phyloP scores from a whole-genome alignment of 2,113 vertebrate genomes.

The Scortum barcoo region DNA sequence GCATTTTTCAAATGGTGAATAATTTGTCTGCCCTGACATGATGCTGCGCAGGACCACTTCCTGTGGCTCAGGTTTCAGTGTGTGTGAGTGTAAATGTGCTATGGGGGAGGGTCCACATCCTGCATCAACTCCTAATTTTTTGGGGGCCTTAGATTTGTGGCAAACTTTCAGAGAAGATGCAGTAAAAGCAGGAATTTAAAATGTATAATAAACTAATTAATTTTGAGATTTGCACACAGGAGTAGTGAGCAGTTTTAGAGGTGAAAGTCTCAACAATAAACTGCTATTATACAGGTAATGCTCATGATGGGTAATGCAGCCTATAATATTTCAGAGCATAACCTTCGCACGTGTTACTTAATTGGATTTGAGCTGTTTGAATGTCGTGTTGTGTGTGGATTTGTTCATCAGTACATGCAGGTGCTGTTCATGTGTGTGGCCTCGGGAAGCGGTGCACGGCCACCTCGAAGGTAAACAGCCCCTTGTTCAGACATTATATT shows the following conservation, averaged over 20 bases:
- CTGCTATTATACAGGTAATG: no score
- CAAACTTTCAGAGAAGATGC: conserved; percentile 36
- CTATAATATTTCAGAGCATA: neutral
- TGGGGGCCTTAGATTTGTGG: conserved; percentile 41
- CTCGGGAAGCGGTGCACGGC: conserved; percentile 66
- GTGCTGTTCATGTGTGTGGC: conserved; percentile 67
- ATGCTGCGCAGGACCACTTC: conserved; percentile 88
- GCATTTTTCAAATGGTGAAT: conserved; percentile 79
- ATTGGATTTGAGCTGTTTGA: no score
- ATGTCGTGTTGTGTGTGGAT: conserved; percentile 11
- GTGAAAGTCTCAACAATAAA: neutral
- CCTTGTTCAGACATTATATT: conserved; percentile 64
- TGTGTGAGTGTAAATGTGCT: conserved; percentile 66
- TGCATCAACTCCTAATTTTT: conserved; percentile 62
- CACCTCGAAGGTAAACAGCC: conserved; percentile 66
- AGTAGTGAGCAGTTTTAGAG: neutral
- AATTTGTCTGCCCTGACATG: conserved; percentile 86
- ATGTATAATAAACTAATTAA: neutral
- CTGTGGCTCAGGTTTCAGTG: conserved; percentile 87
- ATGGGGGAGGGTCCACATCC: conserved; percentile 74
- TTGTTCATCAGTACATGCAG: conserved; percentile 34
- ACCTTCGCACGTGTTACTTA: neutral
- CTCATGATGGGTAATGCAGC: neutral
- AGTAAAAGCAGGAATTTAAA: conserved; percentile 27
- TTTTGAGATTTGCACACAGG: neutral